Percentiles rank a stretch among this genome's conserved stretches.
These are phyloP conservation scores for Passer domesticus DNA, from an alignment of 2,113 vertebrate species.

Conservation along the genomic window DNA sequence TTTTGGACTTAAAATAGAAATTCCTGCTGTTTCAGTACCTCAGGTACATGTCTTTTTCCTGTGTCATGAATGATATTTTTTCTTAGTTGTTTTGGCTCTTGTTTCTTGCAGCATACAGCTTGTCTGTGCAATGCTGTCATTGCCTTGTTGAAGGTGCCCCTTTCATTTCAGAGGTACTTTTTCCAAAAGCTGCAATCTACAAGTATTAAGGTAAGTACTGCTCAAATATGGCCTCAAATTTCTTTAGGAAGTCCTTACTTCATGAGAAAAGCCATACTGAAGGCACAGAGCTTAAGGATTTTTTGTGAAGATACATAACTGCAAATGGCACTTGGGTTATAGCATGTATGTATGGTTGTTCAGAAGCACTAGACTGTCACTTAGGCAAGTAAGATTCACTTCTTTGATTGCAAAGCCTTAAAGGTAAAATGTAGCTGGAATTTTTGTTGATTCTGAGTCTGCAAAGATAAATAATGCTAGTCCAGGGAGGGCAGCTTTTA, in stretches of 20 bases:
- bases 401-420: background rate
- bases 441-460: background rate
- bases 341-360: background rate
- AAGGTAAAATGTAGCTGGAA: background rate
- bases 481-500: background rate
- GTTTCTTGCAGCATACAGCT: constrained; percentile 84
- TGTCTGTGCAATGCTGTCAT: constrained; percentile 94
- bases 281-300: background rate
- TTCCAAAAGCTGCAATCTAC: constrained; percentile 98
- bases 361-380: background rate
- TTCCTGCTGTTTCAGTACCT: background rate
- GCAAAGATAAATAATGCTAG: background rate
- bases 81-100: constrained; percentile 17
- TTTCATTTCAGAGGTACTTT: constrained; percentile 97
- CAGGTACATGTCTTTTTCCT: background rate
- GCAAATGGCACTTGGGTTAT: constrained; percentile 6
- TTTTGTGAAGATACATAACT: background rate
- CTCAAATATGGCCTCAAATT: background rate
- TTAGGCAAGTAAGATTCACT: background rate
- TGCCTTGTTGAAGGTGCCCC: constrained; percentile 91
- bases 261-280: background rate
- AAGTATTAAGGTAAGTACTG: constrained; percentile 89
- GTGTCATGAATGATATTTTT: background rate
- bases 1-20: background rate
- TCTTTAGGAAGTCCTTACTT: background rate